A percentile compares a stretch with the other conserved stretches of the same genome.
Evolutionary conservation across 2,113 vertebrate genomes (phyloP).

Genomic region (Hylia prasina): DNA sequence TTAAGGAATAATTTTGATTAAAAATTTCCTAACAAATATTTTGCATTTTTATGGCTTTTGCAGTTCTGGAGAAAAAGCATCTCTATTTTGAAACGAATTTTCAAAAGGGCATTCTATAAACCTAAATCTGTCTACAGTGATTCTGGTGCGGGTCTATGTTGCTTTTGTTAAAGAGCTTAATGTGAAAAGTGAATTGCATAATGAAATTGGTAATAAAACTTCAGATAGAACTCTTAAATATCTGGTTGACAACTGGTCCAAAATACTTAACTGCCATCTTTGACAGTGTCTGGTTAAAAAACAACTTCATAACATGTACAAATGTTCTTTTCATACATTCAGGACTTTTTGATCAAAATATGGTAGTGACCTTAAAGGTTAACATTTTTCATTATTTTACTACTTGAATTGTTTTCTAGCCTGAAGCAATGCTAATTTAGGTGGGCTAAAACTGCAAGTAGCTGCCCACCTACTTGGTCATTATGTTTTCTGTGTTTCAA

Average conservation of each 20-base stretch:
- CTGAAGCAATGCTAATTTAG: slow-evolving; percentile 55
- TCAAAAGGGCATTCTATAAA: slow-evolving; percentile 69
- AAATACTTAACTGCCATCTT: slow-evolving; percentile 53
- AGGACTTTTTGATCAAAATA: slow-evolving; percentile 65
- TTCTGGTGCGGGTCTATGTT: slow-evolving; percentile 41
- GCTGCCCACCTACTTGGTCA: slow-evolving; percentile 50
- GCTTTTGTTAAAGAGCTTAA: slow-evolving; percentile 56
- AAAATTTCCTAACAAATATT: slow-evolving; percentile 68
- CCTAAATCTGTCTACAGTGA: slow-evolving; percentile 47
- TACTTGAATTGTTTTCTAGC: slow-evolving; percentile 68
- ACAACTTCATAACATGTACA: slow-evolving; percentile 41
- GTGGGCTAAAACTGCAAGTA: slow-evolving; percentile 60
- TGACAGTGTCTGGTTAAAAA: slow-evolving; percentile 43
- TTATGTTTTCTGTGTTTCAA: slow-evolving; percentile 57
- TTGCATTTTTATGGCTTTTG: slow-evolving; percentile 74
- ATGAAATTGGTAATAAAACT: slow-evolving; percentile 26
- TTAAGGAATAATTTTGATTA: slow-evolving; percentile 62
- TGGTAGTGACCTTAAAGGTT: slow-evolving; percentile 66
- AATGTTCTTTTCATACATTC: slow-evolving; percentile 51
- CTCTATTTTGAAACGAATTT: slow-evolving; percentile 74
- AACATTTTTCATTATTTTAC: slow-evolving; percentile 65
- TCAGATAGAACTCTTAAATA: slow-evolving; percentile 15
- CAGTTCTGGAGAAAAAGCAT: slow-evolving; percentile 66
- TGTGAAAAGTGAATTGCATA: slow-evolving; percentile 22
- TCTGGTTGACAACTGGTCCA: slow-evolving; percentile 59